Conservation (phyloP, 2,888 invertebrate species). For the Venustoraphidia nigricollis region DNA sequence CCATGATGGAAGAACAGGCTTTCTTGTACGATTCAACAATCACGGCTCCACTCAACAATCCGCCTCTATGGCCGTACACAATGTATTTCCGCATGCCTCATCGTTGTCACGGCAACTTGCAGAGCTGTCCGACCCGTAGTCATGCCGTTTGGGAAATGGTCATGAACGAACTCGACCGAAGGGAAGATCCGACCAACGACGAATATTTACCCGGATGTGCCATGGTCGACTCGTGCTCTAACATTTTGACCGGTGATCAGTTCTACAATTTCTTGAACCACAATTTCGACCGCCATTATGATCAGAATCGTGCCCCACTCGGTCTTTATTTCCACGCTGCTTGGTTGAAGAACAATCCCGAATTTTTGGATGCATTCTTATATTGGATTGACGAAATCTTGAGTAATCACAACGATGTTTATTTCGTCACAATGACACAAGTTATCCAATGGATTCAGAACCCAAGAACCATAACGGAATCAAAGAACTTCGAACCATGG, state of each 20-base stretch:
- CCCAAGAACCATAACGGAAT: constrained; percentile 67
- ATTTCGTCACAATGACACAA: constrained; percentile 92
- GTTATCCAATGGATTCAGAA: constrained; percentile 94
- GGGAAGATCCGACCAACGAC: constrained; percentile 80
- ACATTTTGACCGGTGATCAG: constrained; percentile 80
- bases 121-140: constrained; percentile 79
- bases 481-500: constrained; percentile 88
- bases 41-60: constrained; percentile 78
- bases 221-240: constrained; percentile 91
- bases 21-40: constrained; percentile 93
- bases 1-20: constrained; percentile 93
- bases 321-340: constrained; percentile 89
- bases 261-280: constrained; percentile 89
- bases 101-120: constrained; percentile 81
- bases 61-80: constrained; percentile 95
- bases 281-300: constrained; percentile 85
- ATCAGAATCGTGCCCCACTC: constrained; percentile 75
- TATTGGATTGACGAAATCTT: constrained; percentile 87
- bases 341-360: constrained; percentile 85
- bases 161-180: constrained; percentile 82
- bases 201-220: constrained; percentile 83
- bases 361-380: constrained; percentile 80
- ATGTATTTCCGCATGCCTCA: constrained; percentile 90
- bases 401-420: constrained; percentile 75
- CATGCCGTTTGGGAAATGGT: constrained; percentile 96